These are phyloP conservation scores for Therioaphis trifolii DNA, from an alignment of 2,888 invertebrate species.

Conservation along the genomic window DNA sequence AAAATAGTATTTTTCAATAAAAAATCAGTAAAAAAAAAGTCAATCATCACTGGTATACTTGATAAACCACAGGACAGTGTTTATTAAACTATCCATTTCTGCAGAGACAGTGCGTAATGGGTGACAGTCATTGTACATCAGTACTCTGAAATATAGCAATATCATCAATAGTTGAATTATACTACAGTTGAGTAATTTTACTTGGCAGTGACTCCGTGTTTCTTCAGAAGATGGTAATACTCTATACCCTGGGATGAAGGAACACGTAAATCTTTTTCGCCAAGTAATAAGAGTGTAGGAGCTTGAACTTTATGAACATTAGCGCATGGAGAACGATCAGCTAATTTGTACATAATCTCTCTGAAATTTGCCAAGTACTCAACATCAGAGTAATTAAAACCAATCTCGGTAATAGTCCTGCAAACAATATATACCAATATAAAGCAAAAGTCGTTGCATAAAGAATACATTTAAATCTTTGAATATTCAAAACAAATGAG, in stretches of 20 bases:
- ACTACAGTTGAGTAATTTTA: constrained; percentile 69
- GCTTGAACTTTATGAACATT: constrained; percentile 78
- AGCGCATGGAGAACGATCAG: constrained; percentile 77
- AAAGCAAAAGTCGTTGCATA: too few relatives aligned
- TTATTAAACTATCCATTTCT: constrained; percentile 82
- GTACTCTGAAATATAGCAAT: constrained; percentile 71
- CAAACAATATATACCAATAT: too few relatives aligned
- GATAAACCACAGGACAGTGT: constrained; percentile 78
- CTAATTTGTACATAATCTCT: constrained; percentile 72
- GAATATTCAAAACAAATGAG: too few relatives aligned
- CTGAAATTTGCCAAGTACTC: constrained; percentile 71
- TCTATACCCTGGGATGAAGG: constrained; percentile 80
- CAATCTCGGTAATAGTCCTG: constrained; percentile 77
- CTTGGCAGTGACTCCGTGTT: constrained; percentile 77
- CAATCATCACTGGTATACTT: constrained; percentile 31
- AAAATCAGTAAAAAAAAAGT: constrained; percentile 8
- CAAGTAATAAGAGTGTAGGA: constrained; percentile 83
- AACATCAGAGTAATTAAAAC: constrained; percentile 72
- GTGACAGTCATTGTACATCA: constrained; percentile 84
- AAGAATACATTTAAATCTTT: too few relatives aligned
- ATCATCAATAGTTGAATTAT: constrained; percentile 31
- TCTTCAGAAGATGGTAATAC: constrained; percentile 77
- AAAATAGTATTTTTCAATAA: not conserved
- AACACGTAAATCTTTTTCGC: constrained; percentile 83
- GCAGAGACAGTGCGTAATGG: constrained; percentile 76